Evolutionary conservation across 2,888 invertebrate species (phyloP).

Genomic region (Euclidia mi): DNA sequence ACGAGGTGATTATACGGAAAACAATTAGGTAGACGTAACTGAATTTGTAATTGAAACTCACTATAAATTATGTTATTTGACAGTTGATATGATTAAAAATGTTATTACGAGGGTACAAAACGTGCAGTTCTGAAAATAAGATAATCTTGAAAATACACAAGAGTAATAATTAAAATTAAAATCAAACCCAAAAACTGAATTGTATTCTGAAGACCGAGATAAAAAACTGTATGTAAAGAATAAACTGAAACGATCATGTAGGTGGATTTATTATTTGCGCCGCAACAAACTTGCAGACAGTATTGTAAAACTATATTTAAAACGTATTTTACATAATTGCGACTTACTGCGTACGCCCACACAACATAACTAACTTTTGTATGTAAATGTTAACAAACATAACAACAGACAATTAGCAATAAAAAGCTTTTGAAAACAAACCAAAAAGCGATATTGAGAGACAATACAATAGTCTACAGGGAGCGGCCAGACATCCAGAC

Average conservation of each 20-base stretch:
- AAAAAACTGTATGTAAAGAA: no score
- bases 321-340: constrained; percentile 41
- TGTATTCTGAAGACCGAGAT: neutral
- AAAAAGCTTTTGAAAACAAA: constrained; percentile 50
- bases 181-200: neutral
- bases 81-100: no score
- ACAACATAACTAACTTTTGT: constrained; percentile 50
- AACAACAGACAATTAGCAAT: constrained; percentile 58
- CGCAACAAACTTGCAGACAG: constrained; percentile 1
- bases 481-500: constrained; percentile 47
- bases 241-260: neutral
- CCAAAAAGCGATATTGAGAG: constrained; percentile 46
- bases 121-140: no score
- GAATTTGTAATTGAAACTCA: neutral
- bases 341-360: constrained; percentile 32
- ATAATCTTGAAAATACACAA: no score
- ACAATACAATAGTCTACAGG: constrained; percentile 55
- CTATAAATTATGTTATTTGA: no score
- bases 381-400: constrained; percentile 55
- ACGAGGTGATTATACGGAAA: neutral
- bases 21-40: neutral
- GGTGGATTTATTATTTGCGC: neutral
- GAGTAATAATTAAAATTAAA: no score
- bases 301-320: constrained; percentile 21
- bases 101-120: no score